Base-by-base conservation (phyloP, 2,113 vertebrate species). In the Marmota monax region DNA sequence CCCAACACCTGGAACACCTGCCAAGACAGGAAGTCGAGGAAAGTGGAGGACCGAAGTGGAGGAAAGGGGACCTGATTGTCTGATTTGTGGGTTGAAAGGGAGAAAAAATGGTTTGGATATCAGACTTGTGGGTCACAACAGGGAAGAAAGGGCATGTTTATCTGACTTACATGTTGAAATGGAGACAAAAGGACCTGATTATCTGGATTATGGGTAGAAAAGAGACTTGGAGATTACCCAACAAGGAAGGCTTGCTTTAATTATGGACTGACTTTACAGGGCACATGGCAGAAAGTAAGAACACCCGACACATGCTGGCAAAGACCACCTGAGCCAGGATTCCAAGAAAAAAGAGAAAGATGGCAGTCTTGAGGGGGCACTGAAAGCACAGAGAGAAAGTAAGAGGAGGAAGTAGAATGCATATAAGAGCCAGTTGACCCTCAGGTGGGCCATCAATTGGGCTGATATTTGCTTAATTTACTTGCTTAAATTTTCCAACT, bases 11-110 rank as follows among this genome's bases (percentile, higher is more conserved):
- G 5, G 23, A 32, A n/a, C 2, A 39, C 12, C 79, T 25, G 14
- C 27, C 48, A 14, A 56, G 56, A 20, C 7, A 25, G 1, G 4
- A 16, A 25, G 45, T n/a, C 37, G 76, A 70, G 18, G 22, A 32
- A 83, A 45, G 14, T 0, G 13, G 42, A 0, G 0, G 4, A 2
- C 6, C 1, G 25, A 5, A 22, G 37, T 5, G 6, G 7, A 27
- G 23, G 42, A 8, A 39, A 65, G 84, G 25, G 11, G 20, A 48
- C 8, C 2, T 7, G 25, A 25, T 14, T 17, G 17, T 6, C 37
- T 53, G n/a, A 4, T 16, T 51, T 88, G 14, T 39, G 0, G 7
- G 1, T 4, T 1, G 37, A 4, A 22, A 37, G 4, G 4, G 7
- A 27, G 23, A 32, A 10, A 32, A 56, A 29, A n/a, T 14, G 20